Evolutionary conservation across 2,797 vertebrate genomes (phyloP).

Genomic region (Sciaenops ocellatus): DNA sequence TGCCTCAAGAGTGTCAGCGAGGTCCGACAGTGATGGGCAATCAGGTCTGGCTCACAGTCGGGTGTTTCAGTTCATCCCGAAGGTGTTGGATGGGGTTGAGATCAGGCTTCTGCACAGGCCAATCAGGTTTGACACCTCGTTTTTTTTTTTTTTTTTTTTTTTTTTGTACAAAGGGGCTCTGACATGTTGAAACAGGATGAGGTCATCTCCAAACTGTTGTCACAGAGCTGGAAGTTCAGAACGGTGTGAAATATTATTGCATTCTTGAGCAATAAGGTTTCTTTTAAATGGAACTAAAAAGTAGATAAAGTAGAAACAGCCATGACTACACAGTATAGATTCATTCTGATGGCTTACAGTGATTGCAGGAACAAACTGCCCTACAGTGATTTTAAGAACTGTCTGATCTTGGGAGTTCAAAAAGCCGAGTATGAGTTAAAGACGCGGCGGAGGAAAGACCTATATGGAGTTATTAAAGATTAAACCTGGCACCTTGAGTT

Average conservation of each 20-base stretch:
- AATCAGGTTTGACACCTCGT: too few relatives aligned
- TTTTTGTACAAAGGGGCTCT: too few relatives aligned
- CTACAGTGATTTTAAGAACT: slow-evolving; percentile 7
- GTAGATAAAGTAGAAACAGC: background rate
- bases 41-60: background rate
- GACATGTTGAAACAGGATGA: background rate
- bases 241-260: background rate
- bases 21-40: background rate
- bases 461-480: slow-evolving; percentile 11
- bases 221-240: too few relatives aligned
- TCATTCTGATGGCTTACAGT: background rate
- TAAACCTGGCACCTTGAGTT: slow-evolving; percentile 9
- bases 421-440: background rate
- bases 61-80: background rate
- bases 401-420: slow-evolving; percentile 24
- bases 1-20: background rate
- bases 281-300: background rate
- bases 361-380: background rate
- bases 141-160: too few relatives aligned
- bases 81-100: background rate
- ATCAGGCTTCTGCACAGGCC: background rate
- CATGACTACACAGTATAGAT: too few relatives aligned
- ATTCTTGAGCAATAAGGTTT: background rate
- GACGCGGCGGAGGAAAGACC: background rate
- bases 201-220: too few relatives aligned